A percentile compares a stretch with the other conserved stretches of the same genome.
phyloP scores from a whole-genome alignment of 2,888 invertebrate genomes.

The Margaritifera margaritifera region DNA sequence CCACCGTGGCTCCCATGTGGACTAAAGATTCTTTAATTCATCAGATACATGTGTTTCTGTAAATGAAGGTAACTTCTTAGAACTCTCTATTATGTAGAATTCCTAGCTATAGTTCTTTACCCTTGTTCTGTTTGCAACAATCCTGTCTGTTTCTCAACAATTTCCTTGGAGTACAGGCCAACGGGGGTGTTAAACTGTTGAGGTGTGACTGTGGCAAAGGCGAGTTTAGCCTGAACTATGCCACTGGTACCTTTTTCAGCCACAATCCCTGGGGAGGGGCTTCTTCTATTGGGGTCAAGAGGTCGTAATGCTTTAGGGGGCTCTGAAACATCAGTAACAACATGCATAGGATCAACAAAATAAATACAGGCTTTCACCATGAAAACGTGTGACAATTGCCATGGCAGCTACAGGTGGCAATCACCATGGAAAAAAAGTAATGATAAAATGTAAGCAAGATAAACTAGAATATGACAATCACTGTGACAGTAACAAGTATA shows the following conservation, averaged over 20 bases:
- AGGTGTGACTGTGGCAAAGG: conserved; percentile 49
- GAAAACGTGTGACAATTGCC: too few species aligned
- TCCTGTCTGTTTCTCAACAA: conserved; percentile 73
- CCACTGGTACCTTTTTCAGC: conserved; percentile 13
- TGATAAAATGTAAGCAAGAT: too few species aligned
- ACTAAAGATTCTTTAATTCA: neutral
- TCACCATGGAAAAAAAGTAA: too few species aligned
- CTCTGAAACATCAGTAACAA: conserved; percentile 41
- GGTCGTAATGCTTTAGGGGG: conserved; percentile 53
- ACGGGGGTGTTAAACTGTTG: conserved; percentile 97
- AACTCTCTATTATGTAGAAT: too few species aligned
- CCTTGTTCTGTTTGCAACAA: conserved; percentile 8
- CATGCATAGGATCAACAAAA: too few species aligned
- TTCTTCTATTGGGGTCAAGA: conserved; percentile 39
- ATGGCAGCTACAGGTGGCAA: too few species aligned
- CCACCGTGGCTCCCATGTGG: neutral
- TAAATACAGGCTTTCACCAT: too few species aligned
- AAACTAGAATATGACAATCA: too few species aligned
- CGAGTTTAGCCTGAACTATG: conserved; percentile 12
- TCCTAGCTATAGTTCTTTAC: neutral
- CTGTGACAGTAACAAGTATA: too few species aligned
- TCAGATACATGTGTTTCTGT: neutral
- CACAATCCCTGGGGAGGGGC: conserved; percentile 40
- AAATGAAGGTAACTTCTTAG: too few species aligned
- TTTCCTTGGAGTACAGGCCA: conserved; percentile 94